phyloP scores from a whole-genome alignment of 2,113 vertebrate genomes.

The Ursus arctos region DNA sequence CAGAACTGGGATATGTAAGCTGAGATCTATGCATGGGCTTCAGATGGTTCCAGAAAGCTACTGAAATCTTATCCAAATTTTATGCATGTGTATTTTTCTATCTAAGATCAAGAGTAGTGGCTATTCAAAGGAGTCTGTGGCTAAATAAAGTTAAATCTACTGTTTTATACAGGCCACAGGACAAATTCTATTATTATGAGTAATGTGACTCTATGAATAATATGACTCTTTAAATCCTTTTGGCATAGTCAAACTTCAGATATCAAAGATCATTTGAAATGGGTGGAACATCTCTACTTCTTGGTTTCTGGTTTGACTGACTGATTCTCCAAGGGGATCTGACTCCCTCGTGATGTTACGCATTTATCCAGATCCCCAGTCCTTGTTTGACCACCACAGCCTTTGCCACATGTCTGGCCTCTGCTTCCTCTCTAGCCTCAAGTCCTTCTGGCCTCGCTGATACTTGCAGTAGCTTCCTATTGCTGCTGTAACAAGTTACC shows the following conservation, averaged over 20 bases:
- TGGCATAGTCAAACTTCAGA: not conserved
- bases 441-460: accelerated
- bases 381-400: accelerated
- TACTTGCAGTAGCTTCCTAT: not conserved
- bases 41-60: not conserved
- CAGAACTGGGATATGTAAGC: not conserved
- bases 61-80: not conserved
- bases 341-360: not conserved
- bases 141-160: not conserved
- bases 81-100: not conserved
- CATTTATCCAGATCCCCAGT: not conserved
- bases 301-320: not conserved
- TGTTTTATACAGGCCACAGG: not conserved
- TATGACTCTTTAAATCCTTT: not conserved
- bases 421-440: not conserved
- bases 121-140: not conserved
- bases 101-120: not conserved
- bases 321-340: not conserved
- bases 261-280: not conserved
- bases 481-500: not conserved
- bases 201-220: not conserved
- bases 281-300: not conserved
- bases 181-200: not conserved
- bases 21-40: not conserved
- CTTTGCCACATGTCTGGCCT: too few relatives aligned